Percentiles rank a stretch among this genome's conserved stretches.
Evolutionary conservation across 2,888 invertebrate species (phyloP).

Genomic region (Laothoe populi): DNA sequence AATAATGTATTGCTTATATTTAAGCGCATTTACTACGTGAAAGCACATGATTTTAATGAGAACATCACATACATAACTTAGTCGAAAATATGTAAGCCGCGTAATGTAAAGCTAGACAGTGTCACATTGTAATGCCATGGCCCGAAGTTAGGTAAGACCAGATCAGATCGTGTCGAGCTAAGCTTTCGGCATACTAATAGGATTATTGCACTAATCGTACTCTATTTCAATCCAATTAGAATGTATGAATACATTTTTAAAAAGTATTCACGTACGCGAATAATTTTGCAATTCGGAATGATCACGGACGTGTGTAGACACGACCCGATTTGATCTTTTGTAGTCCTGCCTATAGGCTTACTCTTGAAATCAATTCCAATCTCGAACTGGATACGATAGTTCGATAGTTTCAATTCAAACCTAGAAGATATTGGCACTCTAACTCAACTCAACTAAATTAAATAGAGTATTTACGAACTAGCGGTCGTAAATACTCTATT

Average conservation of each 20-base stretch:
- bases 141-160: constrained; percentile 11
- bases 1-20: no score
- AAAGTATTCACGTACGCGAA: constrained; percentile 41
- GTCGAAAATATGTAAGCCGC: constrained; percentile 18
- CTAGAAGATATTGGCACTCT: no score
- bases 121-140: constrained; percentile 15
- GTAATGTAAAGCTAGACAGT: constrained; percentile 8
- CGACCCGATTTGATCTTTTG: constrained; percentile 50
- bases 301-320: constrained; percentile 46
- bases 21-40: background rate
- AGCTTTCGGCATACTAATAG: constrained; percentile 22
- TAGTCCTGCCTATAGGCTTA: no score
- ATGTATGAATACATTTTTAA: constrained; percentile 29
- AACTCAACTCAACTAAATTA: no score
- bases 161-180: constrained; percentile 17
- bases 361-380: no score
- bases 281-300: constrained; percentile 48
- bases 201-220: constrained; percentile 15
- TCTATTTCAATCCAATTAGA: constrained; percentile 26
- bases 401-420: no score
- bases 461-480: no score
- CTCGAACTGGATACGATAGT: no score
- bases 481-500: no score
- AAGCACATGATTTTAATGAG: background rate
- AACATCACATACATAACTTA: background rate